Base-by-base conservation (phyloP, 2,797 vertebrate species). In the Aphelocoma californica region DNA sequence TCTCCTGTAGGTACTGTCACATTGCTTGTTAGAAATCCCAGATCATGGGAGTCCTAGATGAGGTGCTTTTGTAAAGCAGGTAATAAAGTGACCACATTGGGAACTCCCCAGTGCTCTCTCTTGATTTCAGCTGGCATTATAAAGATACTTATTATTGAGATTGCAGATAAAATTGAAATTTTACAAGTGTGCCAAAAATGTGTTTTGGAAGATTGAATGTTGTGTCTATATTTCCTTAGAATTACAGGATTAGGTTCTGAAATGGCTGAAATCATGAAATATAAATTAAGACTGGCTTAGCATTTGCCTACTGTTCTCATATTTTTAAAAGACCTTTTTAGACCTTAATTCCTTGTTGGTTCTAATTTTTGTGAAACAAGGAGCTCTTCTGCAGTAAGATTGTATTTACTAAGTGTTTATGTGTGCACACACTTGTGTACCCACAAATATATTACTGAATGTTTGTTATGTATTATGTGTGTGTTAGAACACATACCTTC, bases 371-470 rank as follows among this genome's bases (percentile, higher is more conserved):
- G 14, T 16, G 34, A 34, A 58, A 32, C 28, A 28, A n/a, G 19
- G 6, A 47, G 8, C 4, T 62, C 12, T 32, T 80, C 42, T 79
- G 53, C 53, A 71, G 14, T 56, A n/a, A 78, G 56, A 5, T 4
- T 83, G 10, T 26, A 38, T 73, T 81, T 71, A 26, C 36, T 66
- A 89, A 73, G 13, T 40, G 29, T 70, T 86, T 81, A 13, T 32
- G 11, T 2, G 5, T 34, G 23, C 6, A 4, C 7, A 24, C 13
- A 34, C 4, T 5, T 1, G 2, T 44, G 31, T 15, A 31, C 6
- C 40, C 21, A 47, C 6, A n/a, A 26, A 61, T 47, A 21, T 62
- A 34, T 32, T 54, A 13, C 18, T 57, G 17, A 28, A 45, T 69
- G 26, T 53, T 57, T 69, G 26, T 53, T 57, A 18, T 45, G 23